Percentiles rank a stretch among this genome's conserved stretches.
These are phyloP conservation scores for Pomacea maculata DNA, from an alignment of 1,140 invertebrate genomes.

Conservation along the genomic window DNA sequence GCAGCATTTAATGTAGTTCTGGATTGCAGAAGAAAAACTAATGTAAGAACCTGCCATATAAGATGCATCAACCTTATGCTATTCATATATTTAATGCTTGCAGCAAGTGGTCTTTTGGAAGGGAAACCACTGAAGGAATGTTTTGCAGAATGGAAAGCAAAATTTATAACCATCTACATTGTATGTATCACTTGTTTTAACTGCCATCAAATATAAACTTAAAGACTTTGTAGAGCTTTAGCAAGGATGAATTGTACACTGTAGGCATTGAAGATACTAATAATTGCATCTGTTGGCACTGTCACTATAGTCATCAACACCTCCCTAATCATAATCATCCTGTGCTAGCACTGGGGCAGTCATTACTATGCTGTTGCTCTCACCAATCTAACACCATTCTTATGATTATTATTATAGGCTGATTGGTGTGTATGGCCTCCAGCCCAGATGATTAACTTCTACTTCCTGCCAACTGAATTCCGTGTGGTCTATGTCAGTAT, in stretches of 20 bases:
- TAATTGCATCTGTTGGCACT: background rate
- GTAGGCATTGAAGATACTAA: too few relatives aligned
- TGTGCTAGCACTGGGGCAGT: background rate
- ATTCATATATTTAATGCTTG: slow-evolving; percentile 82
- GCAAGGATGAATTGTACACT: too few relatives aligned
- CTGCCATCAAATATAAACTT: background rate
- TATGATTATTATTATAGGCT: slow-evolving; percentile 61
- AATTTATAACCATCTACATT: slow-evolving; percentile 54
- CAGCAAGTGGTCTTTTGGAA: slow-evolving; percentile 52
- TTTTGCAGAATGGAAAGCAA: slow-evolving; percentile 47
- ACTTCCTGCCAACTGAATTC: slow-evolving; percentile 83
- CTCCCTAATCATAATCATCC: background rate
- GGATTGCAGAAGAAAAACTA: too few relatives aligned
- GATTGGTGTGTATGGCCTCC: slow-evolving; percentile 87
- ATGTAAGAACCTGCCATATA: too few relatives aligned
- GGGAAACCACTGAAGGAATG: slow-evolving; percentile 38
- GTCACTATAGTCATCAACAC: background rate
- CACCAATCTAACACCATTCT: too few relatives aligned
- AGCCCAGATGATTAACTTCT: slow-evolving; percentile 89
- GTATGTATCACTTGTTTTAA: slow-evolving; percentile 32
- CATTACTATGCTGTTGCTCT: background rate
- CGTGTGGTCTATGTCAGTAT: slow-evolving; percentile 90
- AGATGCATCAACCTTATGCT: slow-evolving; percentile 65
- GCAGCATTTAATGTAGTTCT: too few relatives aligned
- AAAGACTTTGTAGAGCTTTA: too few relatives aligned